Percentiles rank a stretch among this genome's conserved stretches.
Evolutionary conservation across 2,888 invertebrate species (phyloP).

Genomic region (Philhelius pedissequus): DNA sequence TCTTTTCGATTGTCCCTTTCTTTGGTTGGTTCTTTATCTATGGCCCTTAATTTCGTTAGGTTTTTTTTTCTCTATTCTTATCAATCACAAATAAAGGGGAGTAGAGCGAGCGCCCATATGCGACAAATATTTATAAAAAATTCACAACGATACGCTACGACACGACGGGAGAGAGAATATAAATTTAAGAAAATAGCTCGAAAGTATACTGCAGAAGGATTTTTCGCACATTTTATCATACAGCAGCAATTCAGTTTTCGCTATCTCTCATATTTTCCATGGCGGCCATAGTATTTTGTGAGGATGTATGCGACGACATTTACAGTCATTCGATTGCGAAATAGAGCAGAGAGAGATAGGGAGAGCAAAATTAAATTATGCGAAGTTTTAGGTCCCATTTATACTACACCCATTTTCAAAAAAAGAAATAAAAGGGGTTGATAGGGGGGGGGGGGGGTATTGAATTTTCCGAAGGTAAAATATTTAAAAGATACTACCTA

Average conservation of each 20-base stretch:
- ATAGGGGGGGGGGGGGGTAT: background rate
- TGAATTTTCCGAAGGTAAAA: background rate
- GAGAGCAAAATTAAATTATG: slow-evolving; percentile 53
- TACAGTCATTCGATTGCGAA: slow-evolving; percentile 46
- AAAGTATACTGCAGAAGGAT: slow-evolving; percentile 68
- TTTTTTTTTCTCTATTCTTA: background rate
- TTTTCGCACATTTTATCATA: slow-evolving; percentile 52
- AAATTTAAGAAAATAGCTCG: slow-evolving; percentile 42
- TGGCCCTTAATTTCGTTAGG: slow-evolving; percentile 37
- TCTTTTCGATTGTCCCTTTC: slow-evolving; percentile 18
- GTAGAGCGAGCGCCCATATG: slow-evolving; percentile 2
- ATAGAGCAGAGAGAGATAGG: background rate
- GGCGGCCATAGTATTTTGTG: background rate
- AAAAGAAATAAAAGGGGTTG: too few species aligned
- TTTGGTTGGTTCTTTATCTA: background rate
- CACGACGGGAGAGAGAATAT: slow-evolving; percentile 7
- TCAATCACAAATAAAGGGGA: background rate
- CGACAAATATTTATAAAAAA: slow-evolving; percentile 43
- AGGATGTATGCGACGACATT: background rate
- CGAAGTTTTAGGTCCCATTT: slow-evolving; percentile 11
- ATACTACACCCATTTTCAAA: background rate
- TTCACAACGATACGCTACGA: slow-evolving; percentile 11
- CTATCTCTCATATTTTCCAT: background rate
- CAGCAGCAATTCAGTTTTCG: background rate
- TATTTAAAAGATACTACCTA: background rate